Evolutionary conservation across 2,888 invertebrate genomes (phyloP).

Genomic region (Metacarcinus magister): DNA sequence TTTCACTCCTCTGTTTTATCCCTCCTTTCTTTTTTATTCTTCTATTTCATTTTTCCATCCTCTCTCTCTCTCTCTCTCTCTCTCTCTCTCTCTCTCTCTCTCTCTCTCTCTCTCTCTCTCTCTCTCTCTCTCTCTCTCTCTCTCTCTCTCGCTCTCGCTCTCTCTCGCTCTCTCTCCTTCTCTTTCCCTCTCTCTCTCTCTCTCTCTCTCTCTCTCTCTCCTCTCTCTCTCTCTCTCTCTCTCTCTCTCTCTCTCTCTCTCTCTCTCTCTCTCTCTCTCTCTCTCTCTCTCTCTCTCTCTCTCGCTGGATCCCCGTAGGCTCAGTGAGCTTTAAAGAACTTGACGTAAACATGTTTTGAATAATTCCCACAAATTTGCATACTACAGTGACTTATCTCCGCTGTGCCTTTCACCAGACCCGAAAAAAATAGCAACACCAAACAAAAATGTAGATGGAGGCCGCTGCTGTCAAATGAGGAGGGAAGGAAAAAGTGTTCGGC

Average conservation of each 20-base stretch:
- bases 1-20: neutral
- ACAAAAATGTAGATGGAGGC: slow-evolving; percentile 13
- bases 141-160: too few relatives aligned
- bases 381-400: slow-evolving; percentile 18
- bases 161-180: too few relatives aligned
- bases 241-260: neutral
- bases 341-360: slow-evolving; percentile 27
- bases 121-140: too few relatives aligned
- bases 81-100: neutral
- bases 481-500: neutral
- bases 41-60: neutral
- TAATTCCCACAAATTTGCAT: slow-evolving; percentile 19
- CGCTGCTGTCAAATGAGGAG: neutral
- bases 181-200: too few relatives aligned
- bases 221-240: slow-evolving; percentile 13
- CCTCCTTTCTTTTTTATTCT: neutral
- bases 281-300: neutral
- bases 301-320: neutral
- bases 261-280: neutral
- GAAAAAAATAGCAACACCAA: neutral
- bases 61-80: neutral
- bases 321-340: slow-evolving; percentile 21
- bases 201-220: neutral
- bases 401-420: neutral
- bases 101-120: neutral